Percentiles rank a stretch among this genome's conserved stretches.
Evolutionary conservation across 1,140 invertebrate genomes (phyloP).

Genomic region (honey bee (Apis mellifera)): DNA sequence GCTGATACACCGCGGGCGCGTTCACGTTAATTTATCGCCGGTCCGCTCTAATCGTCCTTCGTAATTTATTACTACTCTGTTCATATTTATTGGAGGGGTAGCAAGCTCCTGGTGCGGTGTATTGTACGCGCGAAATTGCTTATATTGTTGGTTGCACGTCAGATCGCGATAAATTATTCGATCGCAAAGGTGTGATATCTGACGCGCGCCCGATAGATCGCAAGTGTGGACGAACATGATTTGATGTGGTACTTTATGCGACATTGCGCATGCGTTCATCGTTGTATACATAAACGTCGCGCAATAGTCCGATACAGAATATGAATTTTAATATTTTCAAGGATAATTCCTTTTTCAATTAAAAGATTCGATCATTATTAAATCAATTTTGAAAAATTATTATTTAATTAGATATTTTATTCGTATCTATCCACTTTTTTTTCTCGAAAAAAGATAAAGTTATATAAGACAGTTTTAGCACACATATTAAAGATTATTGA

Average conservation of each 20-base stretch:
- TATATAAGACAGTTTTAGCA: not conserved
- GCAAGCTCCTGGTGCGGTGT: not conserved
- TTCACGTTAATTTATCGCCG: constrained; percentile 51
- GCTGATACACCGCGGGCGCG: constrained; percentile 18
- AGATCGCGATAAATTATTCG: constrained; percentile 45
- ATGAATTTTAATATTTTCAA: not conserved
- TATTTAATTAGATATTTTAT: not conserved
- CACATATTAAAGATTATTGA: too few relatives aligned
- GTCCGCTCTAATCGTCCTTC: constrained; percentile 45
- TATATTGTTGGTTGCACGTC: constrained; percentile 36
- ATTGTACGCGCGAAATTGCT: constrained; percentile 50
- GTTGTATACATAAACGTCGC: too few relatives aligned
- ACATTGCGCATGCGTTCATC: not conserved
- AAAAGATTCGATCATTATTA: not conserved
- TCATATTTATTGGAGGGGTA: constrained; percentile 49
- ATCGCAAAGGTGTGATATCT: constrained; percentile 34
- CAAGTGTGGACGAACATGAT: constrained; percentile 23
- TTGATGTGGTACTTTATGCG: constrained; percentile 10
- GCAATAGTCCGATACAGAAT: not conserved
- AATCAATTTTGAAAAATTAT: not conserved
- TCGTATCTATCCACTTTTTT: not conserved
- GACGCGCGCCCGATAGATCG: constrained; percentile 39
- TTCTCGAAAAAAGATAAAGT: not conserved
- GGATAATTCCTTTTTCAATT: not conserved
- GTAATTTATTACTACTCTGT: constrained; percentile 56